These are phyloP conservation scores for Butorides virescens DNA, from an alignment of 2,113 vertebrate genomes.

Conservation along the genomic window DNA sequence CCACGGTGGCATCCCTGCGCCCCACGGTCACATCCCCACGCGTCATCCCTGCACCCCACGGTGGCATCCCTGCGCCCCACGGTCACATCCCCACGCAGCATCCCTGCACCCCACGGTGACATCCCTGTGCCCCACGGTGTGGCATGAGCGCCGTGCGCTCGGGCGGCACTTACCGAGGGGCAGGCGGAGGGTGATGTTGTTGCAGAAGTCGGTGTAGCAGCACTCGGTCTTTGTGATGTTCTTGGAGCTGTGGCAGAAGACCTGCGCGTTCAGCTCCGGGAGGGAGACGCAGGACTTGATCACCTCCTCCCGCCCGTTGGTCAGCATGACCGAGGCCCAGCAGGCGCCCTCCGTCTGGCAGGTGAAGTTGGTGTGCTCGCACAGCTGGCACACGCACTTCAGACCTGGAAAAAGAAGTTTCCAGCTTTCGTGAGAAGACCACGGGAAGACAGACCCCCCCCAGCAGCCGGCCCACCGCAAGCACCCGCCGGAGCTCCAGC, in stretches of 20 bases:
- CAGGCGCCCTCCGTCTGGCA: constrained; percentile 94
- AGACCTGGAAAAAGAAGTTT: constrained; percentile 76
- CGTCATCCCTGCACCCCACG: rapidly evolving
- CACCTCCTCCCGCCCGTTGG: constrained; percentile 87
- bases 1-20: too few species aligned
- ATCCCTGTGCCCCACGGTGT: too few species aligned
- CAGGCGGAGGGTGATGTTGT: constrained; percentile 90
- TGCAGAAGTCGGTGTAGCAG: constrained; percentile 98
- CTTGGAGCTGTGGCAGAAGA: constrained; percentile 93
- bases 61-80: too few species aligned
- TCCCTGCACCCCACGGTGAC: background rate
- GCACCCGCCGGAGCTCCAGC: rapidly evolving
- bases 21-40: rapidly evolving
- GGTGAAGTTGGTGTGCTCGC: constrained; percentile 86
- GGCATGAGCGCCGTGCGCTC: rapidly evolving
- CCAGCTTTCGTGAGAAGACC: background rate
- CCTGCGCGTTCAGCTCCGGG: constrained; percentile 86
- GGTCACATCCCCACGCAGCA: rapidly evolving
- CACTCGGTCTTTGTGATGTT: constrained; percentile 92
- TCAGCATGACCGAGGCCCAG: constrained; percentile 94
- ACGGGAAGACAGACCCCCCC: rapidly evolving
- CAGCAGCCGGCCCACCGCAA: rapidly evolving
- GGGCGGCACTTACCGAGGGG: constrained; percentile 73
- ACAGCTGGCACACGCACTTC: constrained; percentile 91
- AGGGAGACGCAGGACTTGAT: constrained; percentile 90